These are phyloP conservation scores for Trissolcus basalis DNA, from an alignment of 1,140 invertebrate species.

Conservation along the genomic window DNA sequence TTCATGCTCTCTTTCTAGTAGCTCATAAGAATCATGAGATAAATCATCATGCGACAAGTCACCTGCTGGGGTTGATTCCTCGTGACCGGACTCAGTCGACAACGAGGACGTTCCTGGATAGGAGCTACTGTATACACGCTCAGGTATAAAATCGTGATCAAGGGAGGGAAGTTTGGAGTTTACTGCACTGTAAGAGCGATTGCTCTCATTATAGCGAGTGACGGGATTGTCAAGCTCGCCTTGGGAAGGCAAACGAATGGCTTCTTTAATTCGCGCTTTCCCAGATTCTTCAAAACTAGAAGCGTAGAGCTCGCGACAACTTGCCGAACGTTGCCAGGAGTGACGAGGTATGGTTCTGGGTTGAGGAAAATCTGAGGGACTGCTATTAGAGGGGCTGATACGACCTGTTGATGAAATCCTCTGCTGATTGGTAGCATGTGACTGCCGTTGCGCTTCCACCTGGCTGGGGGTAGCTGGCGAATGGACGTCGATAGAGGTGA, in stretches of 20 bases:
- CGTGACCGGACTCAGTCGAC: slow-evolving; percentile 80
- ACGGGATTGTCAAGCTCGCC: slow-evolving; percentile 83
- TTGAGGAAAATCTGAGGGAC: slow-evolving; percentile 72
- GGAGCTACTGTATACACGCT: slow-evolving; percentile 87
- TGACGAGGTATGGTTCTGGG: slow-evolving; percentile 75
- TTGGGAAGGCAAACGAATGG: slow-evolving; percentile 72
- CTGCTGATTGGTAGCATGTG: slow-evolving; percentile 70
- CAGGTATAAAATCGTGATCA: slow-evolving; percentile 79
- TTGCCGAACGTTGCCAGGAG: slow-evolving; percentile 85
- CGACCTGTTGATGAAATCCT: slow-evolving; percentile 77
- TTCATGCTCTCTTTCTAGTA: slow-evolving; percentile 82
- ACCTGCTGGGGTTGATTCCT: slow-evolving; percentile 74
- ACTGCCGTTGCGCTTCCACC: slow-evolving; percentile 68
- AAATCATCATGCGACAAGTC: slow-evolving; percentile 88
- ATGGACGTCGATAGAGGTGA: slow-evolving; percentile 77
- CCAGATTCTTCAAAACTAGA: slow-evolving; percentile 83
- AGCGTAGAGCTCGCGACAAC: slow-evolving; percentile 86
- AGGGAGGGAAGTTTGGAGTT: slow-evolving; percentile 78
- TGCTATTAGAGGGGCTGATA: slow-evolving; percentile 78
- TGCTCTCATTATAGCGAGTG: slow-evolving; percentile 85
- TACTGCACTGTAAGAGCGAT: slow-evolving; percentile 78
- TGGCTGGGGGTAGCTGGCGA: slow-evolving; percentile 74
- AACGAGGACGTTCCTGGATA: slow-evolving; percentile 86
- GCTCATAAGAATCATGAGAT: slow-evolving; percentile 91
- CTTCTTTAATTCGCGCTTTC: slow-evolving; percentile 75